phyloP scores from a whole-genome alignment of 2,797 vertebrate genomes.

The Acrossocheilus wenchowensis region DNA sequence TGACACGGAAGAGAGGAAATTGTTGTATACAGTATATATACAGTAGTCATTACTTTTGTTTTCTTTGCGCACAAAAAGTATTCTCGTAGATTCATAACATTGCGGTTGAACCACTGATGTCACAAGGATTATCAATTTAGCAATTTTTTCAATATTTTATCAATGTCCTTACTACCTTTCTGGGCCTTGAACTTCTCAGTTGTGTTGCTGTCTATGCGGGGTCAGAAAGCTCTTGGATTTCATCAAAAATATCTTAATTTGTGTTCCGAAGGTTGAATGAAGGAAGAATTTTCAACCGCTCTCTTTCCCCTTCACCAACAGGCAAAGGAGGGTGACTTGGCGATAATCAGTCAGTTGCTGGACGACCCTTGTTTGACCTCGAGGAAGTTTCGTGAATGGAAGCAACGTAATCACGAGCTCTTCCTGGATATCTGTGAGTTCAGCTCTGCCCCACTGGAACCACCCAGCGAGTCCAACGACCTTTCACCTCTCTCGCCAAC shows the following conservation, averaged over 20 bases:
- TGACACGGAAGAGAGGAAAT: neutral
- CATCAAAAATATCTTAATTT: neutral
- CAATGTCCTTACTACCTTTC: no score
- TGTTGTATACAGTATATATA: neutral
- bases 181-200: neutral
- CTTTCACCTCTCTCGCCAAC: slow-evolving; percentile 71
- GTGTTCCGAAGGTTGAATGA: neutral
- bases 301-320: slow-evolving; percentile 42
- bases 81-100: no score
- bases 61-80: neutral
- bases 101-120: no score
- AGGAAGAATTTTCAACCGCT: neutral
- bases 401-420: slow-evolving; percentile 82
- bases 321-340: slow-evolving; percentile 81
- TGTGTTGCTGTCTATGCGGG: no score
- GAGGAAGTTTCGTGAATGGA: slow-evolving; percentile 82
- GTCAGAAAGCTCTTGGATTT: neutral
- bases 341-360: slow-evolving; percentile 75
- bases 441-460: slow-evolving; percentile 67
- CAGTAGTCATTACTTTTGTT: neutral
- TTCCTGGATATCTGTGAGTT: slow-evolving; percentile 84
- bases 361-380: slow-evolving; percentile 78
- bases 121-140: neutral
- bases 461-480: slow-evolving; percentile 73
- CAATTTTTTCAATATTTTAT: no score